Evolutionary conservation across 2,113 vertebrate genomes (phyloP).

Genomic region (Daphoenositta chrysoptera): DNA sequence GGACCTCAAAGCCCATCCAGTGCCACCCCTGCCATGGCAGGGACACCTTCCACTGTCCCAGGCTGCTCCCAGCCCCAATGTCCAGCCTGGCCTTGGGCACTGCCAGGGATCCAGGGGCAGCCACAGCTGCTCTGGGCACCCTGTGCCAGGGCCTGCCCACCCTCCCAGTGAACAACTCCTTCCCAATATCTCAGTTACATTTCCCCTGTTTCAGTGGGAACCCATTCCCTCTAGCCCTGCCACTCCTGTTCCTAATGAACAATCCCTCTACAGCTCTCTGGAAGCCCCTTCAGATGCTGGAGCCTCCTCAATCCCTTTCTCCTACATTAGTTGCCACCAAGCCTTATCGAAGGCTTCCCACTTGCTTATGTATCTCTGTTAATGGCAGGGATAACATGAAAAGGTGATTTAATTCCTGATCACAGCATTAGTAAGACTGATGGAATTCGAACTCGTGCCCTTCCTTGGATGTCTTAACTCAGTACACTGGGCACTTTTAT

Average conservation of each 20-base stretch:
- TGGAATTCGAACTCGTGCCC: not conserved
- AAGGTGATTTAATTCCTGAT: not conserved
- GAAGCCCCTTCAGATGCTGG: not conserved
- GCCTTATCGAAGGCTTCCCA: not conserved
- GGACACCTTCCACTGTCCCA: not conserved
- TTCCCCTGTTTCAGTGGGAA: not conserved
- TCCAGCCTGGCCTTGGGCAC: not conserved
- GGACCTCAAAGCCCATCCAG: accelerated
- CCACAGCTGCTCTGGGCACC: not conserved
- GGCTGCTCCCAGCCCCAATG: not conserved
- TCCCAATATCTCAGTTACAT: not conserved
- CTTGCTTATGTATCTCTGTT: not conserved
- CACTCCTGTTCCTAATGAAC: not conserved
- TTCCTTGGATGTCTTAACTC: not conserved
- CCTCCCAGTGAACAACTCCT: not conserved
- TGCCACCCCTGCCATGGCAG: not conserved
- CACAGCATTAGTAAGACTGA: not conserved
- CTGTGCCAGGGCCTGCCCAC: not conserved
- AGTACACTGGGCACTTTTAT: not conserved
- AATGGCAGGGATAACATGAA: not conserved
- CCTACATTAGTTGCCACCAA: not conserved
- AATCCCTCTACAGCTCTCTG: not conserved
- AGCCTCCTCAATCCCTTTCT: not conserved
- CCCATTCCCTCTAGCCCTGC: not conserved
- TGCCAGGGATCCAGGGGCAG: not conserved